Conservation (phyloP, 2,888 invertebrate genomes). For the Ichneumon xanthorius region DNA sequence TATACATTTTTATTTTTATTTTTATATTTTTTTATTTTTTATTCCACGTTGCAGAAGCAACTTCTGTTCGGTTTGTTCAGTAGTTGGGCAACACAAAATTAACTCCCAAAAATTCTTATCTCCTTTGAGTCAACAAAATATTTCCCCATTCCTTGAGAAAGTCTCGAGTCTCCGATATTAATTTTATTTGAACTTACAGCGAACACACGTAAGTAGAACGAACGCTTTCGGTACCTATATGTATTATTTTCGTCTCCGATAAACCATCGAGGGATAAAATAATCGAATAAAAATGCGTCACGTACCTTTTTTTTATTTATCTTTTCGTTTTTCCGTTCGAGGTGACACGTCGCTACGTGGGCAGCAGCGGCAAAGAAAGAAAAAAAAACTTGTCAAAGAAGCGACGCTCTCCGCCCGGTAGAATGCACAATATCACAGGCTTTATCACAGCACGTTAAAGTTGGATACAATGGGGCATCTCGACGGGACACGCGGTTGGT, state of each 20-base stretch:
- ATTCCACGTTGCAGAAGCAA: background rate
- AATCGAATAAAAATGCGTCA: constrained; percentile 2
- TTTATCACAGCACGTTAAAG: constrained; percentile 74
- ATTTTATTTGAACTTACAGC: background rate
- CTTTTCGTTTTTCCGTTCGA: background rate
- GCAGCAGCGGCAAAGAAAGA: background rate
- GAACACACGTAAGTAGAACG: background rate
- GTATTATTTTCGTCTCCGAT: background rate
- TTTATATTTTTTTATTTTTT: too few relatives aligned
- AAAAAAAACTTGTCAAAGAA: constrained; percentile 18
- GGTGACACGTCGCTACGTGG: constrained; percentile 1
- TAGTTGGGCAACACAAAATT: background rate
- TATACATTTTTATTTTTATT: too few relatives aligned
- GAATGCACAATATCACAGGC: constrained; percentile 73
- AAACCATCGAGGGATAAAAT: background rate
- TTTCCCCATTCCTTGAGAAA: too few relatives aligned
- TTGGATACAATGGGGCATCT: constrained; percentile 57
- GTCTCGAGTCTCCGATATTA: background rate
- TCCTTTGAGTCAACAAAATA: too few relatives aligned
- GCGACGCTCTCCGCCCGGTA: constrained; percentile 28
- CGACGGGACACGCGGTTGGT: background rate
- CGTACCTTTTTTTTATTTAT: constrained; percentile 22
- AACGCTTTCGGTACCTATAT: constrained; percentile 9
- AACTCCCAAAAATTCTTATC: background rate
- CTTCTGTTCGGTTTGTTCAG: background rate